These are phyloP conservation scores for Odontomyia ornata DNA, from an alignment of 2,888 invertebrate genomes.

Conservation along the genomic window DNA sequence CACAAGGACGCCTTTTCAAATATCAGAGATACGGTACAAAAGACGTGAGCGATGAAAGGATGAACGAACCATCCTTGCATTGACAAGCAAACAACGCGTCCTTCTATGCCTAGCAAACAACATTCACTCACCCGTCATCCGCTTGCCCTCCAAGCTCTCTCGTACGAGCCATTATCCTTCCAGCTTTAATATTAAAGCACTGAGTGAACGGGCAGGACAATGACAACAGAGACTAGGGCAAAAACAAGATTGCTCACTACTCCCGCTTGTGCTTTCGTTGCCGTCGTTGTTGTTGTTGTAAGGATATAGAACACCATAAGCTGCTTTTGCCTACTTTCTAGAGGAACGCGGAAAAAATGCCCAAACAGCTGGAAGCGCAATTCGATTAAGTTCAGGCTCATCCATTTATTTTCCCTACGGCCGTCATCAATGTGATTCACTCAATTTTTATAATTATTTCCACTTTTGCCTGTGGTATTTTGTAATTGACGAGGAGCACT, in stretches of 20 bases:
- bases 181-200: slow-evolving; percentile 42
- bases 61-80: neutral
- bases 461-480: slow-evolving; percentile 32
- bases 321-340: slow-evolving; percentile 4
- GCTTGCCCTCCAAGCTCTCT: neutral
- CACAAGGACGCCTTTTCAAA: slow-evolving; percentile 20
- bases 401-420: slow-evolving; percentile 36
- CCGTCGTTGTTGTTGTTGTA: too few relatives aligned
- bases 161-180: neutral
- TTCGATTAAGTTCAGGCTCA: slow-evolving; percentile 36
- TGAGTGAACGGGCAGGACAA: slow-evolving; percentile 32
- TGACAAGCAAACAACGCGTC: neutral
- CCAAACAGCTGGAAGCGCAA: slow-evolving; percentile 42
- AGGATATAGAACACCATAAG: neutral
- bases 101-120: neutral
- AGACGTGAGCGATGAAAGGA: slow-evolving; percentile 24
- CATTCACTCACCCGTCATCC: neutral
- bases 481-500: neutral
- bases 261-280: neutral
- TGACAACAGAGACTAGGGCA: slow-evolving; percentile 15
- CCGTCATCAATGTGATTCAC: slow-evolving; percentile 40
- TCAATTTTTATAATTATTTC: slow-evolving; percentile 49
- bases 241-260: slow-evolving; percentile 6
- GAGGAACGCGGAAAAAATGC: neutral
- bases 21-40: neutral